Percentiles rank a stretch among this genome's conserved stretches.
Evolutionary conservation across 2,113 vertebrate genomes (phyloP).

Genomic region (Hippocampus guttulatus): DNA sequence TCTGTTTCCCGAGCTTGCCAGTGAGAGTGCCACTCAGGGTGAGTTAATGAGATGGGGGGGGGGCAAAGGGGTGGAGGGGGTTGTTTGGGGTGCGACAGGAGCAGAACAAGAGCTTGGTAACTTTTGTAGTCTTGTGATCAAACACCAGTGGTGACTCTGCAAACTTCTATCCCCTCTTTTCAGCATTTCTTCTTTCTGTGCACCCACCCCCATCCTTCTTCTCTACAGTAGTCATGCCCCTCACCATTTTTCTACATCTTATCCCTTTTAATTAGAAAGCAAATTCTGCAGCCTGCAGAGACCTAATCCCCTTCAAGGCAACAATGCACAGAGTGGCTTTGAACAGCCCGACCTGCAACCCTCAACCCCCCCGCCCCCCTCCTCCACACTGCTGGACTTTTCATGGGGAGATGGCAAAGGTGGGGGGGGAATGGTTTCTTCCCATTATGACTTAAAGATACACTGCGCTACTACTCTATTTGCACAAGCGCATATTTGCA

Average conservation of each 20-base stretch:
- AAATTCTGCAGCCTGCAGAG: constrained; percentile 99
- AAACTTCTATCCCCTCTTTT: constrained; percentile 88
- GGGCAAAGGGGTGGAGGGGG: background rate
- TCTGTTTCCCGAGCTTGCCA: constrained; percentile 33
- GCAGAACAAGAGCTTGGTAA: constrained; percentile 55
- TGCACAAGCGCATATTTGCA: constrained; percentile 57
- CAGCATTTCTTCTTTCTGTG: constrained; percentile 67
- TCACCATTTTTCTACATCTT: constrained; percentile 82
- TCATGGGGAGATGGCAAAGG: constrained; percentile 4
- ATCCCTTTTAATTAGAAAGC: constrained; percentile 99
- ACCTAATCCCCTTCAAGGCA: constrained; percentile 99
- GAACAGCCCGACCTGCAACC: constrained; percentile 84
- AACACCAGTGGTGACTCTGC: constrained; percentile 89
- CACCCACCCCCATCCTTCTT: constrained; percentile 54
- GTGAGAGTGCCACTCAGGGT: constrained; percentile 9
- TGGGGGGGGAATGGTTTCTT: constrained; percentile 29
- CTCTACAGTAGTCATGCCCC: constrained; percentile 75
- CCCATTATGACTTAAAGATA: constrained; percentile 55
- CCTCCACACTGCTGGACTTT: constrained; percentile 51
- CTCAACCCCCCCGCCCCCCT: constrained; percentile 62
- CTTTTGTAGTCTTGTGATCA: constrained; percentile 83
- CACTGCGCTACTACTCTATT: constrained; percentile 37
- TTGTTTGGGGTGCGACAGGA: constrained; percentile 24
- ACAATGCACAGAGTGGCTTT: constrained; percentile 99
- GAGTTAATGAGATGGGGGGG: constrained; percentile 35